A percentile compares a stretch with the other conserved stretches of the same genome.
Evolutionary conservation across 2,888 invertebrate species (phyloP).

Genomic region (Eupithecia insigniata): DNA sequence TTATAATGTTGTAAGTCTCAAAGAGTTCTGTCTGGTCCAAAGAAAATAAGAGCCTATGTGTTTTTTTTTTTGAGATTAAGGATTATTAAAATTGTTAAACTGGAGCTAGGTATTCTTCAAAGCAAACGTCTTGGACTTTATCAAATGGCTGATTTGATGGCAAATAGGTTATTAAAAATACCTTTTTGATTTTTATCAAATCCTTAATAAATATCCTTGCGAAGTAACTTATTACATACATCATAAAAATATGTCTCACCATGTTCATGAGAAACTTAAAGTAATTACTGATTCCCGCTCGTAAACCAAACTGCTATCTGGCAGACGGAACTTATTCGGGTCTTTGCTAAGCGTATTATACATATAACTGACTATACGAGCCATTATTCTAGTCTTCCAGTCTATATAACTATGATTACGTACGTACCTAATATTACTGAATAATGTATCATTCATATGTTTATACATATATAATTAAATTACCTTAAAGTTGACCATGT

Average conservation of each 20-base stretch:
- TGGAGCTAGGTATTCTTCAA: too few relatives aligned
- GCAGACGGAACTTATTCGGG: not conserved
- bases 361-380: not conserved
- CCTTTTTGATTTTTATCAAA: too few relatives aligned
- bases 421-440: not conserved
- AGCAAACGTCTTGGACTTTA: not conserved
- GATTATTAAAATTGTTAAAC: too few relatives aligned
- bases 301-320: not conserved
- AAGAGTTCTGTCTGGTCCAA: not conserved
- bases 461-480: not conserved
- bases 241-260: not conserved
- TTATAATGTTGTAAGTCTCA: not conserved
- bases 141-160: not conserved
- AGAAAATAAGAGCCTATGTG: too few relatives aligned
- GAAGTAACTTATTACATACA: not conserved
- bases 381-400: not conserved
- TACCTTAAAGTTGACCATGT: slow-evolving; percentile 26
- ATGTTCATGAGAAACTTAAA: not conserved
- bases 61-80: too few relatives aligned
- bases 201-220: not conserved
- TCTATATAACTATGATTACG: not conserved
- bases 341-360: not conserved
- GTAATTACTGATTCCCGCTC: not conserved
- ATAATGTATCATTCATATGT: not conserved
- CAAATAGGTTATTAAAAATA: not conserved